Evolutionary conservation across 2,113 vertebrate genomes (phyloP), one percentile per base, ranked within the genome.

Genomic region (Cyprinus carpio): DNA sequence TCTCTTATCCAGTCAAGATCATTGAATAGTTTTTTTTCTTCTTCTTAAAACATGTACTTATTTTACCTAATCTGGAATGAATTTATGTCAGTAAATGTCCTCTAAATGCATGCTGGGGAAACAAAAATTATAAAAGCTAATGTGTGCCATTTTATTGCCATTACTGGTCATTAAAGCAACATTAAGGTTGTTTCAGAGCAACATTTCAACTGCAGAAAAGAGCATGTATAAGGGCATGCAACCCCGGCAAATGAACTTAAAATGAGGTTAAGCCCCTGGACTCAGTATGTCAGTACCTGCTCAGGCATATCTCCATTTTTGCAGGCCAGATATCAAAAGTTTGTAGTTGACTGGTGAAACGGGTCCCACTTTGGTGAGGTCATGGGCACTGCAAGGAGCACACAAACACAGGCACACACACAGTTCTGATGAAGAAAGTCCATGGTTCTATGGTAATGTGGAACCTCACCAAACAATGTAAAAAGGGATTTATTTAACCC

Each of bases 241-340:
- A 6, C 29, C 29, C 67, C 0, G 6, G 29, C 27, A 15, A 37
- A 16, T 71, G 31, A 15, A 13, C 2, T 12, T 12, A 76, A 76
- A 76, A 31, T 31, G 2, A 46, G n/a, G n/a, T 16, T 27, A 16
- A 75, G n/a, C 1, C 40, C 40, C 40, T 75, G n/a, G 40, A n/a
- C n/a, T 75, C 12, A 27, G n/a, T 18, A 29, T 8, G n/a, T 54
- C 75, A 91, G 92, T 79, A 99, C 98, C 98, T 99, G 98, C 84
- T 99, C 98, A 79, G 98, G 97, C 97, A 99, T 99, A 91, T 99
- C 98, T 90, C 98, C 98, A 43, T 99, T 99, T 99, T 93, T 99
- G 97, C 87, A 99, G 98, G 88, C 98, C 98, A 23, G 97, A 98
- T 95, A 99, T 99, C 89, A 99, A 92, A 9, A 99, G 93, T 92